A percentile compares a stretch with the other conserved stretches of the same genome.
Conservation (phyloP, 2,888 invertebrate species). For the Escarpia spicata region DNA sequence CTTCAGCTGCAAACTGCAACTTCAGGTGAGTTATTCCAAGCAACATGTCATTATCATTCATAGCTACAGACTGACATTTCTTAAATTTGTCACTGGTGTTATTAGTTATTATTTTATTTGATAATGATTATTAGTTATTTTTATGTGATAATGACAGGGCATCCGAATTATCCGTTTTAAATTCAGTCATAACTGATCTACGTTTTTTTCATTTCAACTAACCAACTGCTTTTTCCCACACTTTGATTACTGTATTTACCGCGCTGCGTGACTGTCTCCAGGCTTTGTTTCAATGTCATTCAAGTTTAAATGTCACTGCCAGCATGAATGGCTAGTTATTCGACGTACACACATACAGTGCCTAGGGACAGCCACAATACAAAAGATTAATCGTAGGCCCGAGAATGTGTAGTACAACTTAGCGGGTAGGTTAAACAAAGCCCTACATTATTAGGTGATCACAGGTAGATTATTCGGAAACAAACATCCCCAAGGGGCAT, state of each 20-base stretch:
- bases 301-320: neutral
- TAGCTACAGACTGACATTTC: neutral
- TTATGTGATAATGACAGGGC: neutral
- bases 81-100: neutral
- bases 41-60: neutral
- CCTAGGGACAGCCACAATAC: neutral
- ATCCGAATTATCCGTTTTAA: neutral
- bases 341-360: neutral
- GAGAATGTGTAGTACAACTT: slow-evolving; percentile 4
- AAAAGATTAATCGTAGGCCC: neutral
- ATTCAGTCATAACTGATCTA: neutral
- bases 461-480: neutral
- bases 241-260: neutral
- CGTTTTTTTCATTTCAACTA: neutral
- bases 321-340: neutral
- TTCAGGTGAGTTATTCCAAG: slow-evolving; percentile 12
- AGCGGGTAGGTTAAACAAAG: neutral
- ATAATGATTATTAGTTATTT: neutral
- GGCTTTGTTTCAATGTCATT: neutral
- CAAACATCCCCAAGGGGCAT: neutral
- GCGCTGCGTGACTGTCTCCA: no score
- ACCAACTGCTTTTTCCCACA: neutral
- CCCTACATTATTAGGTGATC: neutral
- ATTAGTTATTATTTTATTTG: neutral
- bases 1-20: neutral